Conservation (phyloP, 2,113 vertebrate genomes). For the Microcebus lehilahytsara region DNA sequence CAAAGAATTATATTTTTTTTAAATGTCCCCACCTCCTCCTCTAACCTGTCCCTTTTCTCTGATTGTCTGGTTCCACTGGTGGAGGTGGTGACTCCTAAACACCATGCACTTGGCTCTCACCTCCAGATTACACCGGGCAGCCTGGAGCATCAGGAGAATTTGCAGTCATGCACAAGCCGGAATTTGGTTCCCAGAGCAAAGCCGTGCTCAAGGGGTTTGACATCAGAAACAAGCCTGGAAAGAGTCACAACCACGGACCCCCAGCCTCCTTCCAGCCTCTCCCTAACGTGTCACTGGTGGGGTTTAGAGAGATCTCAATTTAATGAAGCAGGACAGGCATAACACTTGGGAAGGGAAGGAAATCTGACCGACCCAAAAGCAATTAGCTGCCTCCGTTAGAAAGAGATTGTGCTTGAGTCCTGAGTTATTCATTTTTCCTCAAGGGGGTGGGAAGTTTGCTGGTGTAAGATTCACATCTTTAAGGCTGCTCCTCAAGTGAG, state of each 20-base stretch:
- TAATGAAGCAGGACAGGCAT: not conserved
- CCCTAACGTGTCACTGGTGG: not conserved
- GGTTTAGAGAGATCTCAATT: not conserved
- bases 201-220: not conserved
- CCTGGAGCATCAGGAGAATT: not conserved
- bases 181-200: not conserved
- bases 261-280: accelerated
- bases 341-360: not conserved
- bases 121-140: not conserved
- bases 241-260: not conserved
- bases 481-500: not conserved
- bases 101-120: accelerated
- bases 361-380: not conserved
- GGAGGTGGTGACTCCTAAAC: not conserved
- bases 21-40: not conserved
- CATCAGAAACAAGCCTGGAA: not conserved
- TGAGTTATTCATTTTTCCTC: not conserved
- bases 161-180: not conserved
- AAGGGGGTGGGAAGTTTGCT: not conserved
- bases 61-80: not conserved
- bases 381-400: not conserved
- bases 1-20: not conserved
- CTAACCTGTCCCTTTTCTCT: not conserved
- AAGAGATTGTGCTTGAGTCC: not conserved
- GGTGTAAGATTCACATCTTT: not conserved